These are phyloP conservation scores for Drosophila nigritarsus DNA, from an alignment of 2,888 invertebrate species.

Conservation along the genomic window DNA sequence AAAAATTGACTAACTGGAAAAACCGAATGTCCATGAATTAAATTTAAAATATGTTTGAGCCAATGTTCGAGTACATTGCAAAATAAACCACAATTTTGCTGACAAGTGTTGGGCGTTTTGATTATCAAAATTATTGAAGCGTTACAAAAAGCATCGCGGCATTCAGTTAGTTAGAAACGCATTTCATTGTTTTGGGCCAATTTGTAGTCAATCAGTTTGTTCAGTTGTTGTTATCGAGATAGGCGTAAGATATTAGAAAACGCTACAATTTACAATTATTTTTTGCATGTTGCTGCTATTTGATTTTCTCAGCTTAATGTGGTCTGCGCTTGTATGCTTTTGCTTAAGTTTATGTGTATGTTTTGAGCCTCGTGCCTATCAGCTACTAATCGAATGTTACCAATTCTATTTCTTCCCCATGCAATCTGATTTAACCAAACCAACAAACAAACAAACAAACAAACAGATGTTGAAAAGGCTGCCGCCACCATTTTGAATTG, in stretches of 20 bases:
- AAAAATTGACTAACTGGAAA: not conserved
- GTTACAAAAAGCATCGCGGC: constrained; percentile 10
- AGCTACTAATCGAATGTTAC: constrained; percentile 66
- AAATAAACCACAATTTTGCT: not conserved
- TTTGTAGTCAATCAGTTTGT: not conserved
- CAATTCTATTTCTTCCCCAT: constrained; percentile 52
- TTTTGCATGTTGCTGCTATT: constrained; percentile 40
- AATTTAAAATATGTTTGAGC: not conserved
- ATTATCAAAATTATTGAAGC: constrained; percentile 35
- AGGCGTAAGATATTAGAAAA: not conserved
- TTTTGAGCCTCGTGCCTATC: constrained; percentile 22
- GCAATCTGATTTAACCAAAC: constrained; percentile 46
- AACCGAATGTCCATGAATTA: not conserved
- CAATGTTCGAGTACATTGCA: not conserved
- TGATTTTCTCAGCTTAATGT: constrained; percentile 43
- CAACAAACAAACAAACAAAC: constrained; percentile 12
- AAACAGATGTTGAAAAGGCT: constrained; percentile 70
- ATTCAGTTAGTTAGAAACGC: not conserved
- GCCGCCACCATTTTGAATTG: constrained; percentile 57
- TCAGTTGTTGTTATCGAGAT: not conserved
- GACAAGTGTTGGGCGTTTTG: constrained; percentile 3
- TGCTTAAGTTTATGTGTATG: constrained; percentile 26
- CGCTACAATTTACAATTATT: constrained; percentile 24
- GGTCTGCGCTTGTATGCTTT: constrained; percentile 21
- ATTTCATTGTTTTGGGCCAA: constrained; percentile 12